Evolutionary conservation across 2,797 vertebrate species (phyloP).

Genomic region (Poeciliopsis infans): DNA sequence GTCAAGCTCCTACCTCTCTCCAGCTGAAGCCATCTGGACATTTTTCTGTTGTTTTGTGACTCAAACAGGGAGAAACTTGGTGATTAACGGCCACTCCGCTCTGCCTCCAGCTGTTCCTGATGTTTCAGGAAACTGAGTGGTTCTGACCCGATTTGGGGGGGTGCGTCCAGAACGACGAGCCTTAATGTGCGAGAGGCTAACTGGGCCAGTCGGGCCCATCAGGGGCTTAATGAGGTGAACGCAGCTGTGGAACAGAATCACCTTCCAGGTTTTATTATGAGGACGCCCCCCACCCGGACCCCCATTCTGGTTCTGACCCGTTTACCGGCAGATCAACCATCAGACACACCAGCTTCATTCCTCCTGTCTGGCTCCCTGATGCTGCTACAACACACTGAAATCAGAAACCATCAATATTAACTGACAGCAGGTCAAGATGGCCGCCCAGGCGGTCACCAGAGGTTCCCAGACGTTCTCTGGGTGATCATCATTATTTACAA

Average conservation of each 20-base stretch:
- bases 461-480: too few relatives aligned
- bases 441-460: not conserved
- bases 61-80: not conserved
- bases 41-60: not conserved
- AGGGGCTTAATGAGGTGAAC: conserved; percentile 46
- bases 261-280: not conserved
- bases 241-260: conserved; percentile 32
- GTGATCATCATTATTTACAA: too few relatives aligned
- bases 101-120: not conserved
- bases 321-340: too few relatives aligned
- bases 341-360: too few relatives aligned
- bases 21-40: not conserved
- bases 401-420: not conserved
- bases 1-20: not conserved
- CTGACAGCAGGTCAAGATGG: not conserved
- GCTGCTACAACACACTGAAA: too few relatives aligned
- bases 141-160: not conserved
- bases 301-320: too few relatives aligned
- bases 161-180: not conserved
- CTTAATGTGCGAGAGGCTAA: not conserved
- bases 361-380: too few relatives aligned
- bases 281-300: too few relatives aligned
- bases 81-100: not conserved
- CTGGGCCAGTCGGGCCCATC: conserved; percentile 24
- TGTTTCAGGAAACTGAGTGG: not conserved